Evolutionary conservation across 1,140 invertebrate species (phyloP), one percentile per base, ranked within the genome.

Genomic region (Drosophila bocqueti): DNA sequence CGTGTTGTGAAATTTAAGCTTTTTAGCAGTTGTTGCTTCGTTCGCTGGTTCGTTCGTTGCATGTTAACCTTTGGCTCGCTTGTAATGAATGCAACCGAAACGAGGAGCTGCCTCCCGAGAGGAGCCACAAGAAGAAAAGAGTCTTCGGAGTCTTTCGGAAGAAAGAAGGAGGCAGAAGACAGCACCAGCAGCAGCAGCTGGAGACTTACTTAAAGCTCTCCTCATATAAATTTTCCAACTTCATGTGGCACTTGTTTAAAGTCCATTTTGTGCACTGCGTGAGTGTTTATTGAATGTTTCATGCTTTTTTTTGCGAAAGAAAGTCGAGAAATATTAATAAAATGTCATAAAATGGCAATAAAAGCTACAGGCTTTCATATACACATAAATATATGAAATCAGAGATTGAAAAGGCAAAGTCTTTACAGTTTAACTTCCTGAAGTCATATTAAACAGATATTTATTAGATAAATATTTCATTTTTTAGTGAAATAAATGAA

Each of bases 1-100:
- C 82, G 86, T 90, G 85, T 90, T 90, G 85, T 90, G 86, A 90
- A 90, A 90, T 89, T 89, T 90, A 85, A 89, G 85, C 85, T 89
- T 89, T 89, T 89, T 90, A 90, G 85, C 85, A 76, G 81, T 89
- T 81, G 81, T 84, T 81, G 85, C 55, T 76, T 34, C 57, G 63
- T 68, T 73, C 34, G 69, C 79, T 67, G 69, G 45, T 15, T 79
- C 77, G 81, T 81, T 84, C 85, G 85, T 90, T 90, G 85, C 85
- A 89, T 89, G 84, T 89, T 89, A 89, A 89, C 84, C 84, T 89
- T 89, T 89, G 84, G 68, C 84, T 89, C 78, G 85, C 84, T 89
- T 89, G 84, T 89, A 89, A 89, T 89, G 84, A 89, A 89, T 89
- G 84, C 84, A 87, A 81, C 84, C 72, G 83, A 82, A 65, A 62